Conservation (phyloP, 2,797 vertebrate genomes). For the Falco rusticolus region DNA sequence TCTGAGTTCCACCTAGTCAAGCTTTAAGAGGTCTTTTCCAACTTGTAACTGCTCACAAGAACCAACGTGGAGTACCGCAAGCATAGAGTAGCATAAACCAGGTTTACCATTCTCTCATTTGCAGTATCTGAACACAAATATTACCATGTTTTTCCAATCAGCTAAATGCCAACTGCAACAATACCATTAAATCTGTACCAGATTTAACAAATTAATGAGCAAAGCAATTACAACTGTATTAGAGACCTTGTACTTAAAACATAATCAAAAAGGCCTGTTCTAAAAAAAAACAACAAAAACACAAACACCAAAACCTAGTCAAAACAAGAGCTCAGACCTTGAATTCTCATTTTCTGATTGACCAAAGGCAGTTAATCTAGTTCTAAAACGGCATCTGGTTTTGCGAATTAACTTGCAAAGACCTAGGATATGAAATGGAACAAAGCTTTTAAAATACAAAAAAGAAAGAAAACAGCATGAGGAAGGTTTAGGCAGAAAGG, state of each 20-base stretch:
- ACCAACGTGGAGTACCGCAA: neutral
- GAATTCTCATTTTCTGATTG: neutral
- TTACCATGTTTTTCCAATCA: neutral
- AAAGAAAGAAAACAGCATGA: neutral
- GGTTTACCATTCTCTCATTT: neutral
- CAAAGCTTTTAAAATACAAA: neutral
- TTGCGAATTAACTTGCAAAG: neutral
- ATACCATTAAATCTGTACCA: slow-evolving; percentile 19
- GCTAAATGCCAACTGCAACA: neutral
- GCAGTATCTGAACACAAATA: neutral
- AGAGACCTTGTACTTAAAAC: neutral
- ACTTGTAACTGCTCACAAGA: neutral
- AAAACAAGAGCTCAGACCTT: neutral
- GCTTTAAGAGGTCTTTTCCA: neutral
- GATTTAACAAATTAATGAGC: slow-evolving; percentile 12
- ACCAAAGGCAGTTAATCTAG: neutral
- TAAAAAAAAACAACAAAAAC: neutral
- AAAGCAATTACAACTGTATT: slow-evolving; percentile 20
- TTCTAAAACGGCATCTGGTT: neutral
- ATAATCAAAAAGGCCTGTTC: neutral
- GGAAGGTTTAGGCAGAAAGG: neutral
- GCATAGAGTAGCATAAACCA: neutral
- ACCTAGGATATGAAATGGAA: neutral
- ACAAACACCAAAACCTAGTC: neutral
- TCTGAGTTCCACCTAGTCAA: neutral